Evolutionary conservation across 2,113 vertebrate species (phyloP).

Genomic region (Aix galericulata): DNA sequence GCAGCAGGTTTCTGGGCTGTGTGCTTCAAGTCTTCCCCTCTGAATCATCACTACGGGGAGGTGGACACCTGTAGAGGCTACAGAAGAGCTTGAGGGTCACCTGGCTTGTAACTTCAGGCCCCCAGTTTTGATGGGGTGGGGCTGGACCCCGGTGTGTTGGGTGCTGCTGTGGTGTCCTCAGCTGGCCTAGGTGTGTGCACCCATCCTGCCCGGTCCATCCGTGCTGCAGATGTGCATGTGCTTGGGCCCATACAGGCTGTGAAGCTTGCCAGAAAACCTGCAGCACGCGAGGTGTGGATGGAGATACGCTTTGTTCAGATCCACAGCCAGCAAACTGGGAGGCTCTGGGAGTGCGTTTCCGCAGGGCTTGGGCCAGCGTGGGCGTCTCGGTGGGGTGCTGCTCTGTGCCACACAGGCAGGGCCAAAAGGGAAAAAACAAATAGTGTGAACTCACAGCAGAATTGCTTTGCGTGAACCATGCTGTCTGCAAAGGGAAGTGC

Average conservation of each 20-base stretch:
- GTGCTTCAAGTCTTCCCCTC: neutral
- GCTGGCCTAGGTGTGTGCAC: neutral
- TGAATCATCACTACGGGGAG: fast-evolving
- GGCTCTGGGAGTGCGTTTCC: fast-evolving
- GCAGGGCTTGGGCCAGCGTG: fast-evolving
- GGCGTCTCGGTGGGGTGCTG: neutral
- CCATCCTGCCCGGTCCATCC: neutral
- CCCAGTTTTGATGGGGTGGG: neutral
- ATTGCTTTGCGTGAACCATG: neutral
- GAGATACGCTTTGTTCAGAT: neutral
- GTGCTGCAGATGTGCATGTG: fast-evolving
- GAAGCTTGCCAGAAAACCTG: neutral
- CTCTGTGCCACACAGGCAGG: neutral
- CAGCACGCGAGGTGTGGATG: fast-evolving
- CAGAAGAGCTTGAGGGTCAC: neutral
- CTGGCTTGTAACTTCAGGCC: neutral
- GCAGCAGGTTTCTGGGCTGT: neutral
- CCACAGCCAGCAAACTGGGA: neutral
- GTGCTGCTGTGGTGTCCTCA: neutral
- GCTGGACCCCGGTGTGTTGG: neutral
- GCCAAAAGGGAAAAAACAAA: neutral
- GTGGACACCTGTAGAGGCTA: neutral
- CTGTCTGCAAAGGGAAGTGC: constrained; percentile 33
- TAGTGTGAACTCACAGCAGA: neutral
- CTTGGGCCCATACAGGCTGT: fast-evolving